Base-by-base conservation (phyloP, 2,113 vertebrate species). In the Ornithorhynchus anatinus region DNA sequence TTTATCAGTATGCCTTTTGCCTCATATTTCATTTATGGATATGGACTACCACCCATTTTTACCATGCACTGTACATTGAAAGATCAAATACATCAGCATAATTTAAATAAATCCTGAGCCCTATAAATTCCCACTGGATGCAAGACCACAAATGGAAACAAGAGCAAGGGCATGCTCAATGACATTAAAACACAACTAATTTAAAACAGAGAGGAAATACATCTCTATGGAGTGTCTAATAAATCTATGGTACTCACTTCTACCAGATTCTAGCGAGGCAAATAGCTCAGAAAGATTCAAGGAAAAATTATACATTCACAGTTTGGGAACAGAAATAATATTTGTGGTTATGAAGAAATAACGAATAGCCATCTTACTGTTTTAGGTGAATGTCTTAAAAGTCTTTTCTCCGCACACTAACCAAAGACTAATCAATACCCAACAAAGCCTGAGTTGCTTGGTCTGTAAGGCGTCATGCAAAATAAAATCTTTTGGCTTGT, bases 71-170 rank as follows among this genome's bases (percentile, higher is more conserved):
- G 65, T 79, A 72, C 75, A 66, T 81, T 84, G 78, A 72, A 85
- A 84, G 69, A 77, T 84, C 78, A 85, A 84, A 81, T 84, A 79
- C 64, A 81, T 85, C 82, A 84, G 78, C 75, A 77, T 81, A 84
- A 85, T 85, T 85, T 87, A 84, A 81, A 79, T 85, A 87, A 81
- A 85, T 77, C 47, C 75, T 75, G 52, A 75, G 69, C 69, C 67
- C 78, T 79, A 81, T 85, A 85, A 85, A 84, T 87, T 77, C 59
- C 75, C 78, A 79, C 52, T 75, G 53, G 48, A 72, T 75, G 38
- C 63, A 81, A 77, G 80, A 67, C 69, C 72, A 81, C 78, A 87
- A 81, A 87, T 81, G 59, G 69, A 77, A 83, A 79, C 69, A 84
- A 79, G 80, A 84, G 39, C 63, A 79, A 81, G 63, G 80, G 69